Evolutionary conservation across 2,888 invertebrate species (phyloP).

Genomic region (Archaeoteleia sp.): DNA sequence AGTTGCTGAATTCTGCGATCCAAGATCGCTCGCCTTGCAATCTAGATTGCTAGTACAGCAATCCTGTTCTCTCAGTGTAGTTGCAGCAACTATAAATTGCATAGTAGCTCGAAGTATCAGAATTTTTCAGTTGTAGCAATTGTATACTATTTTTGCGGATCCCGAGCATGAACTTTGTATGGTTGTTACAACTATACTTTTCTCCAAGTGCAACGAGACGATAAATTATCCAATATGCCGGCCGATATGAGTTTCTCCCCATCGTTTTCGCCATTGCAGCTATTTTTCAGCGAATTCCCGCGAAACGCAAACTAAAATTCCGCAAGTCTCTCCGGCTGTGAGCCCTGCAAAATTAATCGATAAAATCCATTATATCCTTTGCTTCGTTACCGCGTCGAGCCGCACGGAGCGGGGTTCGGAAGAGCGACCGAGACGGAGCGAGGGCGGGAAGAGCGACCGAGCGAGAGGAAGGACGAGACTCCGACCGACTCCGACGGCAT

Average conservation of each 20-base stretch:
- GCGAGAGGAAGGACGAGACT: slow-evolving; percentile 13
- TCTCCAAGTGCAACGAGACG: slow-evolving; percentile 28
- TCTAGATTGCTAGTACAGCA: no score
- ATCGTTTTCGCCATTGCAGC: slow-evolving; percentile 16
- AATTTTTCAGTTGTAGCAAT: no score
- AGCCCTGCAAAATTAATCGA: slow-evolving; percentile 44
- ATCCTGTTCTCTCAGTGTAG: no score
- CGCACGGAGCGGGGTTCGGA: no score
- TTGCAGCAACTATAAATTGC: no score
- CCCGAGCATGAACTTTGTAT: no score
- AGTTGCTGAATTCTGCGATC: no score
- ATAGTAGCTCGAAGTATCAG: no score
- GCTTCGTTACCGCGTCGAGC: slow-evolving; percentile 32
- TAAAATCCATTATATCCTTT: slow-evolving; percentile 44
- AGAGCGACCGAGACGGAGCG: slow-evolving; percentile 4
- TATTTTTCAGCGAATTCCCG: slow-evolving; percentile 39
- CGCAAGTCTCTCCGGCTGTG: slow-evolving; percentile 27
- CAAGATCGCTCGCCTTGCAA: no score
- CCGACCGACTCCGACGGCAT: slow-evolving; percentile 21
- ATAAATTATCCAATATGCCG: slow-evolving; percentile 34
- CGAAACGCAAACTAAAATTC: slow-evolving; percentile 40
- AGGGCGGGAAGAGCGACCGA: slow-evolving; percentile 1
- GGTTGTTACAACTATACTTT: no score
- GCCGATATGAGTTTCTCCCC: slow-evolving; percentile 10
- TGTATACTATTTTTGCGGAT: no score